phyloP scores from a whole-genome alignment of 2,888 invertebrate species.

The Lepidocyrtoides sp. region DNA sequence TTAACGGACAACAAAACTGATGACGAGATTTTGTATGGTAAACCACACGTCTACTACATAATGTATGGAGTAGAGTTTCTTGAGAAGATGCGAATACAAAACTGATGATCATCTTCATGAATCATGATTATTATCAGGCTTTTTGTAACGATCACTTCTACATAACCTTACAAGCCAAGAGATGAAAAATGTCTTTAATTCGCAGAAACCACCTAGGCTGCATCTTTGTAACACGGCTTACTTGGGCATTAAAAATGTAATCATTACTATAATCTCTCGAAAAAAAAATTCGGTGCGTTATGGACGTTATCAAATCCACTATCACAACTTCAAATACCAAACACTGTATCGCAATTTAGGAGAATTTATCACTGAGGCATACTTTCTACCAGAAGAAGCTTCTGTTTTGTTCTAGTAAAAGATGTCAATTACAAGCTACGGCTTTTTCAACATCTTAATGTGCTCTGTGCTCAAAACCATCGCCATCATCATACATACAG shows the following conservation, averaged over 20 bases:
- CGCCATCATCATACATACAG: neutral
- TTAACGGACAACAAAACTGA: conserved; percentile 52
- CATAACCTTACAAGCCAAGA: neutral
- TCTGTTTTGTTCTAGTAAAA: too few species aligned
- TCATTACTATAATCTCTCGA: too few species aligned
- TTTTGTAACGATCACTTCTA: neutral
- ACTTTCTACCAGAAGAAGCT: too few species aligned
- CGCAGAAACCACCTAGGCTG: neutral
- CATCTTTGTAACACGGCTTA: too few species aligned
- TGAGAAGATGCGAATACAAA: neutral
- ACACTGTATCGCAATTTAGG: too few species aligned
- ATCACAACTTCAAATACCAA: too few species aligned
- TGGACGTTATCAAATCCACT: conserved; percentile 8
- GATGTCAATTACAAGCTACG: conserved; percentile 63
- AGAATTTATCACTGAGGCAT: too few species aligned
- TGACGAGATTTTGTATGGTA: conserved; percentile 17
- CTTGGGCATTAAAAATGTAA: too few species aligned
- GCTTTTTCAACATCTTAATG: conserved; percentile 58
- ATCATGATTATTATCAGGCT: neutral
- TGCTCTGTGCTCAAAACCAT: neutral
- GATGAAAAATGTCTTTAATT: too few species aligned
- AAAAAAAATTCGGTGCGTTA: conserved; percentile 2
- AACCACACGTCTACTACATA: conserved; percentile 2
- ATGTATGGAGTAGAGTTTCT: conserved; percentile 24
- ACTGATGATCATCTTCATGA: neutral